Conservation (phyloP, 2,797 vertebrate species). For the Hephaestus fuliginosus region DNA sequence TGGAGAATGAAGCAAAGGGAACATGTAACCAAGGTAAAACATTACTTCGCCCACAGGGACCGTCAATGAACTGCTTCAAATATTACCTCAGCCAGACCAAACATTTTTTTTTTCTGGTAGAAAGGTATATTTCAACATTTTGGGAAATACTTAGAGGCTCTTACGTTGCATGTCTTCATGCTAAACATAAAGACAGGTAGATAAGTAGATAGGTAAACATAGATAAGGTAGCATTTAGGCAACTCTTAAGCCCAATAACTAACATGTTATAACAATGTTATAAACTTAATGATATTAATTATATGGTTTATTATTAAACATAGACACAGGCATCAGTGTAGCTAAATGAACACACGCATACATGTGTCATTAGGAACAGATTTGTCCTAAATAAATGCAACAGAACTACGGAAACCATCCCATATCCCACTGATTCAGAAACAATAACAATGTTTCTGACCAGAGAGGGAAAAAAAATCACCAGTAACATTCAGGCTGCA, state of each 20-base stretch:
- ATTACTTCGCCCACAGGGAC: too few relatives aligned
- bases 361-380: background rate
- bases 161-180: background rate
- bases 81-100: background rate
- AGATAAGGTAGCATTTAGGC: background rate
- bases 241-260: background rate
- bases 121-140: background rate
- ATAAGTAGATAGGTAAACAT: background rate
- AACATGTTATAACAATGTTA: background rate
- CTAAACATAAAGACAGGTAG: background rate
- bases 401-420: slow-evolving; percentile 21
- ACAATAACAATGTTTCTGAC: slow-evolving; percentile 47
- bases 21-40: too few relatives aligned
- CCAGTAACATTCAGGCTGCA: slow-evolving; percentile 58
- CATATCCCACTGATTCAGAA: slow-evolving; percentile 31
- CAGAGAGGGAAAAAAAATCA: slow-evolving; percentile 49
- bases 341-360: background rate
- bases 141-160: background rate
- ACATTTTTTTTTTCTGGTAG: background rate
- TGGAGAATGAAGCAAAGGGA: too few relatives aligned
- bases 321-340: background rate
- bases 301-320: background rate
- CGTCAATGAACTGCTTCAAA: background rate
- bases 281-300: background rate
- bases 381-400: slow-evolving; percentile 10